These are phyloP conservation scores for Chiridota heheva DNA, from an alignment of 35 echinoderm and acorn worm genomes.

Conservation along the genomic window DNA sequence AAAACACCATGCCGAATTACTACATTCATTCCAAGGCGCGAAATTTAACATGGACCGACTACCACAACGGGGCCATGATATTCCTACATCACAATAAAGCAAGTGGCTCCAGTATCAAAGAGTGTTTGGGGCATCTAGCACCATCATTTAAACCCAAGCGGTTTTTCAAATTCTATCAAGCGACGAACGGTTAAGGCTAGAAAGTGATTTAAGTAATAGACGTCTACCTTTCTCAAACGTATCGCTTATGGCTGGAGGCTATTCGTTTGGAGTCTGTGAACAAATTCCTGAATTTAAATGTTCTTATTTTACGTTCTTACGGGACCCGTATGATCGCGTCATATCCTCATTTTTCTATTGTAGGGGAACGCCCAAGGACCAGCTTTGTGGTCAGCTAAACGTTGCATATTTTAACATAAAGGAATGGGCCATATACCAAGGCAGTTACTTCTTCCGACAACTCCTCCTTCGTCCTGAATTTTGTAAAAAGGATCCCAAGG, in stretches of 20 bases:
- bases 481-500: background rate
- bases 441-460: conserved; percentile 45
- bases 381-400: conserved; percentile 5
- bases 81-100: too few species aligned
- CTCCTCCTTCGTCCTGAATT: conserved; percentile 1
- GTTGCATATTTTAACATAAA: conserved; percentile 14
- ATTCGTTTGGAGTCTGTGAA: conserved; percentile 88
- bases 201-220: too few species aligned
- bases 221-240: too few species aligned
- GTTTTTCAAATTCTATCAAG: too few species aligned
- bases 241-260: conserved; percentile 80
- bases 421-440: conserved; percentile 52
- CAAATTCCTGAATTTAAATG: conserved; percentile 12
- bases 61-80: too few species aligned
- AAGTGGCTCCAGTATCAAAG: too few species aligned
- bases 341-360: conserved; percentile 51
- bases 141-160: too few species aligned
- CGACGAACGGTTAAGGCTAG: too few species aligned
- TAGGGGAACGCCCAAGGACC: background rate
- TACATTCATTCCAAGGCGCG: too few species aligned
- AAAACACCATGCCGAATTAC: too few species aligned
- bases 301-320: conserved; percentile 46
- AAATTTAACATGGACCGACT: too few species aligned
- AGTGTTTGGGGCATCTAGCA: too few species aligned
- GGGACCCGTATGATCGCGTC: conserved; percentile 28